Evolutionary conservation across 2,888 invertebrate genomes (phyloP).

Genomic region (Dryobota labecula): DNA sequence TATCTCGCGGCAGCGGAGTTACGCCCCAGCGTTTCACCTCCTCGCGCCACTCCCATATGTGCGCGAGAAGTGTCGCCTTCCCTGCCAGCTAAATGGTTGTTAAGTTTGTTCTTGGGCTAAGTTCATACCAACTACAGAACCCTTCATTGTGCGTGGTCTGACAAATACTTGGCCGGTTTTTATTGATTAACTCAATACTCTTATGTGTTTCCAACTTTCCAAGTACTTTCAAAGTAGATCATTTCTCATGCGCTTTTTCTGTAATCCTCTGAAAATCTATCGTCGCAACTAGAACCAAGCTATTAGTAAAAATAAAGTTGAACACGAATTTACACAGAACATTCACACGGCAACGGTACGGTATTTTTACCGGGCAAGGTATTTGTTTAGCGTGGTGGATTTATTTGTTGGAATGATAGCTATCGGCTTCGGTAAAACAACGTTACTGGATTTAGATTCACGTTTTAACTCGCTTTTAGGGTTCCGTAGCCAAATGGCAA

Average conservation of each 20-base stretch:
- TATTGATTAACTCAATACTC: too few species aligned
- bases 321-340: neutral
- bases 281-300: neutral
- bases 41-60: too few species aligned
- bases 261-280: neutral
- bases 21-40: too few species aligned
- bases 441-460: slow-evolving; percentile 24
- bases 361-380: neutral
- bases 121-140: too few species aligned
- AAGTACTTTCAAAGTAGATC: neutral
- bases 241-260: neutral
- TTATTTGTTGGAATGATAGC: slow-evolving; percentile 16
- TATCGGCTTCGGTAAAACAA: slow-evolving; percentile 18
- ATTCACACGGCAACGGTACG: neutral
- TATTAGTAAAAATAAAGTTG: neutral
- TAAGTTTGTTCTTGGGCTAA: too few species aligned
- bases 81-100: too few species aligned
- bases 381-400: neutral
- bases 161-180: too few species aligned
- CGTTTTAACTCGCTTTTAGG: neutral
- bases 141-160: too few species aligned
- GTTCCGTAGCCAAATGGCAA: neutral
- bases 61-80: too few species aligned
- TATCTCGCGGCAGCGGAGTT: too few species aligned
- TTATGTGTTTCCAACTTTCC: neutral